A percentile compares a stretch with the other conserved stretches of the same genome.
These are phyloP conservation scores for Zaprionus taronus DNA, from an alignment of 1,140 invertebrate species.

Conservation along the genomic window DNA sequence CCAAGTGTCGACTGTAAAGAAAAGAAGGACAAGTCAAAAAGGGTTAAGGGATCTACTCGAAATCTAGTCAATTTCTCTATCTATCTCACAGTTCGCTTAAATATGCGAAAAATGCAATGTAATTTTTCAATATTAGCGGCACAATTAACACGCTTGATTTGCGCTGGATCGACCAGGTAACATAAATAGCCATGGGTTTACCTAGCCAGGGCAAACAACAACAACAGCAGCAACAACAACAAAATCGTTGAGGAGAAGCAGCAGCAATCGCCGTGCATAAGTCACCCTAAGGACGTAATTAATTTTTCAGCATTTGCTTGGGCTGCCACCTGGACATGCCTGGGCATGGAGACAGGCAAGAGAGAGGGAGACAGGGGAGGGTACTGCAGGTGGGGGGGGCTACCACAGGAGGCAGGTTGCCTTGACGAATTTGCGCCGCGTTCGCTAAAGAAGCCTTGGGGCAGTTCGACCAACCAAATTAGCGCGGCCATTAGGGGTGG, in stretches of 20 bases:
- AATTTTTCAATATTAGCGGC: conserved; percentile 79
- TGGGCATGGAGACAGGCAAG: neutral
- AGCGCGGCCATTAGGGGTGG: conserved; percentile 50
- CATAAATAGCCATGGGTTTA: conserved; percentile 40
- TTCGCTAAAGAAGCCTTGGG: conserved; percentile 49
- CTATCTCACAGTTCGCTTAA: conserved; percentile 9
- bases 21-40: neutral
- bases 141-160: conserved; percentile 78
- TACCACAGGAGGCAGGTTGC: conserved; percentile 47
- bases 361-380: neutral
- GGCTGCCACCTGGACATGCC: conserved; percentile 27
- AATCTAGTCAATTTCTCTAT: neutral
- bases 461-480: conserved; percentile 68
- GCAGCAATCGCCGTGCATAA: conserved; percentile 57
- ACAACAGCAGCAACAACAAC: conserved; percentile 4
- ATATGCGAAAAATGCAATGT: conserved; percentile 43
- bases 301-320: conserved; percentile 83
- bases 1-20: neutral
- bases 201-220: conserved; percentile 20
- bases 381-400: neutral
- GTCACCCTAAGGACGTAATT: conserved; percentile 84
- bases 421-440: conserved; percentile 78
- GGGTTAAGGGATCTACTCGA: neutral
- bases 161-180: conserved; percentile 19
- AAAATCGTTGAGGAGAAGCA: neutral